Conservation (phyloP, 2,888 invertebrate species). For the Spodoptera exigua region DNA sequence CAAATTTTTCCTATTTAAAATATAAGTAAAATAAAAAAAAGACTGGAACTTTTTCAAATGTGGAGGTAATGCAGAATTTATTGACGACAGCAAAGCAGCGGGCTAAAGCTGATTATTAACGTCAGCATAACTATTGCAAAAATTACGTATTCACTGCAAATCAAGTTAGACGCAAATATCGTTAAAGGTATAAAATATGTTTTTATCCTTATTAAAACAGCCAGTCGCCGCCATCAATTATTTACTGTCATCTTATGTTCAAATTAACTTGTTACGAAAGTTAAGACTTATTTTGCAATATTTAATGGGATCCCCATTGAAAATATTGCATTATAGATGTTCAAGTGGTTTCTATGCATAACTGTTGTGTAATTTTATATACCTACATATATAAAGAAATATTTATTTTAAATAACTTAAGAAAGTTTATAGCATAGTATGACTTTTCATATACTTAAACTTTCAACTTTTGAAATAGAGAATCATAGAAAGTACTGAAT, state of each 20-base stretch:
- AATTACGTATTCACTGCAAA: neutral
- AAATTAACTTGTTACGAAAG: slow-evolving; percentile 19
- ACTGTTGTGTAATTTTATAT: slow-evolving; percentile 13
- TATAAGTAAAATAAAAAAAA: no score
- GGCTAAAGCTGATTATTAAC: neutral
- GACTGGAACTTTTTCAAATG: no score
- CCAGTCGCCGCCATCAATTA: slow-evolving; percentile 9
- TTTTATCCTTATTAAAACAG: slow-evolving; percentile 17
- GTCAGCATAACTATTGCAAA: neutral
- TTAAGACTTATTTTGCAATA: slow-evolving; percentile 23
- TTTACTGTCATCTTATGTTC: slow-evolving; percentile 26
- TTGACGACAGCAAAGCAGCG: no score
- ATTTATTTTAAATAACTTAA: no score
- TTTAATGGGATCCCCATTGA: slow-evolving; percentile 10
- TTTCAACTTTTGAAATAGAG: no score
- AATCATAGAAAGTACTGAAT: no score
- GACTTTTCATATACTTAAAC: no score
- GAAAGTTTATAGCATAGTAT: no score
- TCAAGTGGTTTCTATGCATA: neutral
- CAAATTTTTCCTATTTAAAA: no score
- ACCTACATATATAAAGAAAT: no score
- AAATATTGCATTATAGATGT: neutral
- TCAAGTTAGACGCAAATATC: slow-evolving; percentile 6
- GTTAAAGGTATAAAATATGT: neutral
- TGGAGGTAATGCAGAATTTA: no score